Conservation (phyloP, 2,797 vertebrate species). For the Glyptemys insculpta region DNA sequence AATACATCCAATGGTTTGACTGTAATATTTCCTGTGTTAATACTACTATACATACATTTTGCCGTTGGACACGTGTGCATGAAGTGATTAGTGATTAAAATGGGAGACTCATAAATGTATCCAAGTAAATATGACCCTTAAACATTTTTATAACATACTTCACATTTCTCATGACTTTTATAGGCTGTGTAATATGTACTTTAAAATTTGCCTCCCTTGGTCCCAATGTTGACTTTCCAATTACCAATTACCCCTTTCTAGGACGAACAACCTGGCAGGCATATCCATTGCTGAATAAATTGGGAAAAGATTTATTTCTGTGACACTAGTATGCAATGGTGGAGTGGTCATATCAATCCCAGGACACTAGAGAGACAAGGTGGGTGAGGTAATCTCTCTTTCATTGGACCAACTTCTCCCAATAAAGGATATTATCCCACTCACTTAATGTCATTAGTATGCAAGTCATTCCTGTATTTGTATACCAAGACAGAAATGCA, state of each 20-base stretch:
- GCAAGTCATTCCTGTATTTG: not conserved
- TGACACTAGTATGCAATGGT: not conserved
- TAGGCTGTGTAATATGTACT: not conserved
- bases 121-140: not conserved
- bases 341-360: not conserved
- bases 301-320: not conserved
- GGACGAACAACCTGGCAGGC: not conserved
- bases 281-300: not conserved
- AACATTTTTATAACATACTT: not conserved
- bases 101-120: not conserved
- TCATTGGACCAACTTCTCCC: not conserved
- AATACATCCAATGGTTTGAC: not conserved
- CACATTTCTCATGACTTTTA: not conserved
- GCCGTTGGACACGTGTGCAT: rapidly evolving
- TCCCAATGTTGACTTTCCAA: conserved; percentile 2
- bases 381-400: not conserved
- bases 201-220: conserved; percentile 39
- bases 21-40: not conserved
- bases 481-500: not conserved
- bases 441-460: not conserved
- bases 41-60: not conserved
- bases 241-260: not conserved
- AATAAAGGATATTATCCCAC: not conserved
- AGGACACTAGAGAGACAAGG: not conserved
- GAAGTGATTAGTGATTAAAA: not conserved